Conservation (phyloP, 2,113 vertebrate species). For the Lophochroa leadbeateri region DNA sequence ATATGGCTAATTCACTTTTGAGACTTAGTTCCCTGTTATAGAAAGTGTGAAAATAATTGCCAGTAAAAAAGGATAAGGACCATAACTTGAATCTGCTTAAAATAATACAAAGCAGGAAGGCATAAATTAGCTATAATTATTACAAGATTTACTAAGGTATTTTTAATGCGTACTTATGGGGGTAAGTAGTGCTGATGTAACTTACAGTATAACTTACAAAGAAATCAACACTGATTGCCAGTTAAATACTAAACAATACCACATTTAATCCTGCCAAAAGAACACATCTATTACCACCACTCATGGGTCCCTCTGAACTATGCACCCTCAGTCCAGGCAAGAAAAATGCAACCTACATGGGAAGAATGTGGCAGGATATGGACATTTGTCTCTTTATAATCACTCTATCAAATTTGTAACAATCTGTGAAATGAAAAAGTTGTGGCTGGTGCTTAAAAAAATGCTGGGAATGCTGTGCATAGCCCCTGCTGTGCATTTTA, state of each 20-base stretch:
- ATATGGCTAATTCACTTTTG: neutral
- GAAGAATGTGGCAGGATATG: neutral
- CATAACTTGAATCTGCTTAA: neutral
- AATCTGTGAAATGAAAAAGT: conserved; percentile 6
- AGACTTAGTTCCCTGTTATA: neutral
- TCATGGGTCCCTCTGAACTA: neutral
- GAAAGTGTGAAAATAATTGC: neutral
- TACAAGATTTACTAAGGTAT: neutral
- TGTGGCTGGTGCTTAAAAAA: neutral
- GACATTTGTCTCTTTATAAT: neutral
- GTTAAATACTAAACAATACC: neutral
- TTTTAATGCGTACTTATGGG: neutral
- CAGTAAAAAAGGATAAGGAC: neutral
- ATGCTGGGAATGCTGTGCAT: neutral
- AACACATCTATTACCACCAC: neutral
- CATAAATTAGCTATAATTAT: neutral
- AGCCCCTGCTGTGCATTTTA: neutral
- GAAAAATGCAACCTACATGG: neutral
- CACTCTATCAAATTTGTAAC: neutral
- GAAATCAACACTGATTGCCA: neutral
- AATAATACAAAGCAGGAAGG: neutral
- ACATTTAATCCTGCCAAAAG: neutral
- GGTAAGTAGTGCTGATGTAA: neutral
- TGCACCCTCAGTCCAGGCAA: neutral
- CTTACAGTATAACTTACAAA: neutral